Percentiles rank a stretch among this genome's conserved stretches.
These are phyloP conservation scores for Littorina saxatilis DNA, from an alignment of 1,140 invertebrate species.

Conservation along the genomic window DNA sequence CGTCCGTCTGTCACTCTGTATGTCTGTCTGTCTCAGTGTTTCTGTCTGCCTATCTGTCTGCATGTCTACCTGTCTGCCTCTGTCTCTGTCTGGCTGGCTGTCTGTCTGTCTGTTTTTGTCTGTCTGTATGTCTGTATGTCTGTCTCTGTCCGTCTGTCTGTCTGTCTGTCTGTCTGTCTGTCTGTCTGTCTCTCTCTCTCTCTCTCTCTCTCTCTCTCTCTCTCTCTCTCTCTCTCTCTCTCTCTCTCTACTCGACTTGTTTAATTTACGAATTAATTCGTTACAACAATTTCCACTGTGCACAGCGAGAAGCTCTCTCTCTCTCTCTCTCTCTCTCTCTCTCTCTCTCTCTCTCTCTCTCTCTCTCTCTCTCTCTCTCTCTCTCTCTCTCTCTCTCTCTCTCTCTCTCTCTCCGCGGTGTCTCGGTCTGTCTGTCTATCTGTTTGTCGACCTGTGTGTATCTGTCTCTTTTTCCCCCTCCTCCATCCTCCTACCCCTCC, in stretches of 20 bases:
- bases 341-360: no score
- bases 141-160: not conserved
- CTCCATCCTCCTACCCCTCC: no score
- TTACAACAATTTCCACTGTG: no score
- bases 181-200: not conserved
- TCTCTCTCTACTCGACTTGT: no score
- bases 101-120: not conserved
- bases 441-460: not conserved
- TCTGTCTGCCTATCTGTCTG: not conserved
- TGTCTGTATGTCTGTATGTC: not conserved
- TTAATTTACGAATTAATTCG: no score
- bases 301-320: no score
- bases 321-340: not conserved
- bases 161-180: not conserved
- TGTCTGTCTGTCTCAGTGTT: not conserved
- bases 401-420: not conserved
- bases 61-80: not conserved
- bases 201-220: constrained; percentile 5
- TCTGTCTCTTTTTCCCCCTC: not conserved
- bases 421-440: not conserved
- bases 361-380: not conserved
- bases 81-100: not conserved
- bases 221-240: not conserved
- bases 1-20: not conserved
- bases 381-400: not conserved